Evolutionary conservation across 2,888 invertebrate genomes (phyloP).

Genomic region (Acanthopleura granulata): DNA sequence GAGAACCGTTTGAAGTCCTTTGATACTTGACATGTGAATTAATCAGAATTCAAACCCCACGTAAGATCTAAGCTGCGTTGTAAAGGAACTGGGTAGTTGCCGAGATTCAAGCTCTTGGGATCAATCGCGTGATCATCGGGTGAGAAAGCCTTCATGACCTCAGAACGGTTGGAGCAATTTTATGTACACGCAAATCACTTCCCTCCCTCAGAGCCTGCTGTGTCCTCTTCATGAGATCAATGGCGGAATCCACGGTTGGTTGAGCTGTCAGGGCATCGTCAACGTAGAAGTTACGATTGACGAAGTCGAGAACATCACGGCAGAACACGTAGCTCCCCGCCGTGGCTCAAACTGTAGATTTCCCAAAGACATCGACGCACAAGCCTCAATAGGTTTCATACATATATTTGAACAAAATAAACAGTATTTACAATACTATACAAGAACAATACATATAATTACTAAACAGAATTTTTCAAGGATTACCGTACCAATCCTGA

Average conservation of each 20-base stretch:
- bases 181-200: not conserved
- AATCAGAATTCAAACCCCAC: not conserved
- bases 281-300: not conserved
- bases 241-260: not conserved
- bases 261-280: not conserved
- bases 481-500: too few relatives aligned
- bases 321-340: not conserved
- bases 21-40: not conserved
- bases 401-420: too few relatives aligned
- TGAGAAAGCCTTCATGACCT: not conserved
- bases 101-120: not conserved
- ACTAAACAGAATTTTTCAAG: too few relatives aligned
- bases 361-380: too few relatives aligned
- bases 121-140: not conserved
- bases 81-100: not conserved
- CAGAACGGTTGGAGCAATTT: not conserved
- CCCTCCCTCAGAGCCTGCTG: not conserved
- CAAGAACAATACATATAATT: too few relatives aligned
- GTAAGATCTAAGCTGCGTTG: not conserved
- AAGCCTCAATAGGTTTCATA: too few relatives aligned
- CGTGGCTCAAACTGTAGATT: too few relatives aligned
- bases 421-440: too few relatives aligned
- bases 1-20: too few relatives aligned
- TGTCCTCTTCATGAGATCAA: not conserved
- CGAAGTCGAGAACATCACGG: not conserved